phyloP scores from a whole-genome alignment of 2,888 invertebrate species.

The Gnatocerus cornutus region DNA sequence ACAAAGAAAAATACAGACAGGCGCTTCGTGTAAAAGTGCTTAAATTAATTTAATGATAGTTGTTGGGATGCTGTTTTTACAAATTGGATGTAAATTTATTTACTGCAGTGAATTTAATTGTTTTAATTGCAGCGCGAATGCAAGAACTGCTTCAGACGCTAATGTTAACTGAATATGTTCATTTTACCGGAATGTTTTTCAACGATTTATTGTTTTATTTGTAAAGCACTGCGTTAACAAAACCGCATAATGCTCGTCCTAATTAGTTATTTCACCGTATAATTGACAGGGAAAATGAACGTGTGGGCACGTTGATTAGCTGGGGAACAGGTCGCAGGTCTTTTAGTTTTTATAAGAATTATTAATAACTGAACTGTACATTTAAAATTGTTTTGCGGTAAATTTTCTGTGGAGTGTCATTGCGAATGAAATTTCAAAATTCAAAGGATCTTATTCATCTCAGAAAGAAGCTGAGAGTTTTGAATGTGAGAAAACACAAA shows the following conservation, averaged over 20 bases:
- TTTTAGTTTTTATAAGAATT: too few species aligned
- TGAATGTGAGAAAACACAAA: too few species aligned
- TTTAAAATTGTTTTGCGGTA: too few species aligned
- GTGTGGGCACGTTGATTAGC: not conserved
- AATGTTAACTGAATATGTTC: not conserved
- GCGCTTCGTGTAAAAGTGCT: not conserved
- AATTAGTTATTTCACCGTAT: not conserved
- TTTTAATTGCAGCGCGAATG: conserved; percentile 23
- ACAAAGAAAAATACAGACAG: not conserved
- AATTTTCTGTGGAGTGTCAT: too few species aligned
- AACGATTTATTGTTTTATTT: conserved; percentile 18
- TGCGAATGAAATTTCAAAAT: too few species aligned
- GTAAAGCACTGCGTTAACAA: conserved; percentile 7
- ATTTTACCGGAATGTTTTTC: not conserved
- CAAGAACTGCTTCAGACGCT: conserved; percentile 2
- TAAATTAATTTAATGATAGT: conserved; percentile 21
- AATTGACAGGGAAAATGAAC: not conserved
- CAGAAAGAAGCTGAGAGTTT: too few species aligned
- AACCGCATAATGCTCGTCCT: not conserved
- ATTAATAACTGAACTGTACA: too few species aligned
- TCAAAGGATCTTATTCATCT: too few species aligned
- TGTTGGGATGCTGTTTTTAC: conserved; percentile 13
- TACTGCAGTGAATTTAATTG: conserved; percentile 17
- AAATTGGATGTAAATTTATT: conserved; percentile 15
- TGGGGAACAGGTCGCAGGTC: too few species aligned